A percentile compares a stretch with the other conserved stretches of the same genome.
Evolutionary conservation across 2,888 invertebrate genomes (phyloP).

Genomic region (Gastrophysa polygoni): DNA sequence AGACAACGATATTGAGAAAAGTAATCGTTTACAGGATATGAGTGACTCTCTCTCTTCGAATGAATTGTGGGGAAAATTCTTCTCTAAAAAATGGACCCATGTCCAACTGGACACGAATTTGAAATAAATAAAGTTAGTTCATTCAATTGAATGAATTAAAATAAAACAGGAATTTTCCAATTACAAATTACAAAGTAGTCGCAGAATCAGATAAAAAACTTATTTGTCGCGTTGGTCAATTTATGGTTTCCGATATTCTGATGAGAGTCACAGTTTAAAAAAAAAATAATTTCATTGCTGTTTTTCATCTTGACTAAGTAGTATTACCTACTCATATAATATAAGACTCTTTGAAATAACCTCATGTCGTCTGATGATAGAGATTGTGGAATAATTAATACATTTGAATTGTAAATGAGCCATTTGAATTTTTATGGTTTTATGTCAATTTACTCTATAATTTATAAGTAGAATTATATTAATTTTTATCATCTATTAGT

Average conservation of each 20-base stretch:
- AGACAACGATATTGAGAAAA: no score
- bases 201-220: background rate
- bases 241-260: background rate
- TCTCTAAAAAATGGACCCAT: no score
- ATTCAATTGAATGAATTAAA: no score
- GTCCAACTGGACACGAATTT: no score
- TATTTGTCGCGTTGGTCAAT: background rate
- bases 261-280: background rate
- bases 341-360: constrained; percentile 24
- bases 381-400: constrained; percentile 14
- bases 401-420: constrained; percentile 18
- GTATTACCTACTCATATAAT: no score
- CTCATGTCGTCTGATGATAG: constrained; percentile 11
- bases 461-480: constrained; percentile 9
- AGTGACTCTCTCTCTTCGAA: no score
- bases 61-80: no score
- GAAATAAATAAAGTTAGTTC: no score
- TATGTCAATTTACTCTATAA: constrained; percentile 13
- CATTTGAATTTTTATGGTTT: constrained; percentile 16
- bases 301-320: background rate
- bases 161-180: background rate
- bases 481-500: background rate
- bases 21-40: no score
- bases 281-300: background rate
- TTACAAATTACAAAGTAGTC: background rate